Evolutionary conservation across 2,888 invertebrate species (phyloP), one percentile per base, ranked within the genome.

Genomic region (Amaurobius ferox): DNA sequence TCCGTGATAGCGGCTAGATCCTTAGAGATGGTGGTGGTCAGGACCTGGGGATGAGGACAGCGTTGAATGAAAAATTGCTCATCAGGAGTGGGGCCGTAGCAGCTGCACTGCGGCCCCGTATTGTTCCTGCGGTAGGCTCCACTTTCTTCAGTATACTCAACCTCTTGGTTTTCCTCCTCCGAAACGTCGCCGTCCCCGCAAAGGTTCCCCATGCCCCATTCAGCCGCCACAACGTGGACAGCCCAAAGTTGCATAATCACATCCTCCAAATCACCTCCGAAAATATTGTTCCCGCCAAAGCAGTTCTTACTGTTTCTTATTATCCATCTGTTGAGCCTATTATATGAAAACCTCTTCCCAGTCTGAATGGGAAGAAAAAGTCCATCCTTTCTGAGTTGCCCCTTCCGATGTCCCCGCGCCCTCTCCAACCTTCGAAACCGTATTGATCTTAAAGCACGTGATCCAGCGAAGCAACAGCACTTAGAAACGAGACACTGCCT

Each of bases 21-120:
- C 87, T 91, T 91, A 71, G 91, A 89, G 64, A 93, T 93, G 7
- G 92, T 93, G 9, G 91, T 91, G 44, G 91, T 91, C 67, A 93
- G 91, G 9, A 93, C 93, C 92, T 92, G 87, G 1, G 83, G 83
- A 72, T 66, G 83, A 77, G 86, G 86, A 86, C 76, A 79, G 5
- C 86, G 74, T 70, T 86, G 86, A 26, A 86, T 76, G 40, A 86
- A 86, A 79, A 86, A 86, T 1, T 76, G 61, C 35, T 86, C 79
- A 55, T 86, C 86, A 5, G 86, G 86, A n/a, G 78, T 79, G 0
- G 86, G 86, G 11, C 86, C 86, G 19, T 44, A 86, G 30, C 86
- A 86, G 39, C 79, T 86, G n/a, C 86, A 86, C 29, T 86, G 66
- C 28, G 76, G 86, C 35, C 79, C 79, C 2, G 77, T n/a, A 16